Evolutionary conservation across 2,113 vertebrate species (phyloP), one percentile per base, ranked within the genome.

Genomic region (Chlorodrepanis virens): DNA sequence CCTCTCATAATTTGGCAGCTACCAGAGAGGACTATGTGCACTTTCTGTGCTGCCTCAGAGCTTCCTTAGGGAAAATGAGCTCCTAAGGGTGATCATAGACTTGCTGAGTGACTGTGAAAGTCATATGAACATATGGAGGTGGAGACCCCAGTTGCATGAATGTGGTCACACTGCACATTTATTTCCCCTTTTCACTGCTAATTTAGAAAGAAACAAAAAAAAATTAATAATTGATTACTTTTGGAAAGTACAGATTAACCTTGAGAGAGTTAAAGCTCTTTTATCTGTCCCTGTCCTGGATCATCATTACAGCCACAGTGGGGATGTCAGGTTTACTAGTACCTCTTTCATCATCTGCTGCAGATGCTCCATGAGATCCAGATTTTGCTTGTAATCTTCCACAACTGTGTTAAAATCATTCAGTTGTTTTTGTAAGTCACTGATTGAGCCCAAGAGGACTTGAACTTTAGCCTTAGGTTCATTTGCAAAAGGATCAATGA

Each of bases 341-440:
- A 99, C 99, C 99, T 99, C 98, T 87, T 99, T 98, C 96, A 98
- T 98, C 88, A 98, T 97, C 61, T 98, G 98, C 35, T 99, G 99
- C 65, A 99, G 98, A 33, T 98, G 98, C 92, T 98, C 98, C 18
- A 94, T 98, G 88, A 98, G 96, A 85, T 98, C 98, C 86, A 99
- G 97, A 65, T 98, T 98, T 81, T 97, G 97, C 72, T 97, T 98
- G 93, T 99, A 99, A 86, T 99, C 99, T 35, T 98, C 97, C 65
- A 99, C 95, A 72, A 98, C 97, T 83, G 83, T 96, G 49, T 97
- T 98, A 91, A 99, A 98, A 60, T 99, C 98, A 89, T 97, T 97
- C 96, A 99, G 90, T 74, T 99, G 98, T 92, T 98, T 99, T 72
- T 98, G 98, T 87, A 99, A 97, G 92, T 99, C 98, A 63, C 93